These are phyloP conservation scores for Coptodon bakossiorum DNA, from an alignment of 2,113 vertebrate species.

Conservation along the genomic window DNA sequence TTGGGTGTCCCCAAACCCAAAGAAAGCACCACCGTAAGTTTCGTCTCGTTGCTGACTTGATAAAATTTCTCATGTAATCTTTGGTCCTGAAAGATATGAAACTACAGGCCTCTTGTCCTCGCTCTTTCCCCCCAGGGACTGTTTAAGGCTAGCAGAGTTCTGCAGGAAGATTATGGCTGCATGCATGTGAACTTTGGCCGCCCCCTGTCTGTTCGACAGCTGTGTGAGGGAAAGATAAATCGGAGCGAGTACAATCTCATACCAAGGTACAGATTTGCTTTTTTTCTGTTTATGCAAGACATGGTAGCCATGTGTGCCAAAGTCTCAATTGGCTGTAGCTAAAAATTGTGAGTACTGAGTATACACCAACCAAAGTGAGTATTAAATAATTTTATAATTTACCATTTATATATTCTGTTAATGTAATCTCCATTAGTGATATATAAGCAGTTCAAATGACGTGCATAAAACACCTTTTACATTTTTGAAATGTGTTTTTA, in stretches of 20 bases:
- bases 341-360: not conserved
- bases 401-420: not conserved
- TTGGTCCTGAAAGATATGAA: not conserved
- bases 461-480: not conserved
- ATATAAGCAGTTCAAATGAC: not conserved
- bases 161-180: slow-evolving; percentile 86
- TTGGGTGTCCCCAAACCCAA: slow-evolving; percentile 92
- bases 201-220: slow-evolving; percentile 82
- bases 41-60: not conserved
- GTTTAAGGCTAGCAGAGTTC: slow-evolving; percentile 85
- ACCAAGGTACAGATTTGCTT: slow-evolving; percentile 75
- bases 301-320: not conserved
- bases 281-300: not conserved
- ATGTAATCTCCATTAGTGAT: not conserved
- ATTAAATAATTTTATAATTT: not conserved
- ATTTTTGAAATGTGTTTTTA: not conserved
- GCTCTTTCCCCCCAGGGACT: slow-evolving; percentile 74
- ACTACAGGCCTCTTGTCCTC: not conserved
- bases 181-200: slow-evolving; percentile 86
- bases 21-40: slow-evolving; percentile 76
- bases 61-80: not conserved
- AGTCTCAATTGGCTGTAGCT: not conserved
- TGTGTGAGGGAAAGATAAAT: slow-evolving; percentile 80
- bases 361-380: not conserved
- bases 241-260: slow-evolving; percentile 80